These are phyloP conservation scores for Chaitophorus viminalis DNA, from an alignment of 2,888 invertebrate species.

Conservation along the genomic window DNA sequence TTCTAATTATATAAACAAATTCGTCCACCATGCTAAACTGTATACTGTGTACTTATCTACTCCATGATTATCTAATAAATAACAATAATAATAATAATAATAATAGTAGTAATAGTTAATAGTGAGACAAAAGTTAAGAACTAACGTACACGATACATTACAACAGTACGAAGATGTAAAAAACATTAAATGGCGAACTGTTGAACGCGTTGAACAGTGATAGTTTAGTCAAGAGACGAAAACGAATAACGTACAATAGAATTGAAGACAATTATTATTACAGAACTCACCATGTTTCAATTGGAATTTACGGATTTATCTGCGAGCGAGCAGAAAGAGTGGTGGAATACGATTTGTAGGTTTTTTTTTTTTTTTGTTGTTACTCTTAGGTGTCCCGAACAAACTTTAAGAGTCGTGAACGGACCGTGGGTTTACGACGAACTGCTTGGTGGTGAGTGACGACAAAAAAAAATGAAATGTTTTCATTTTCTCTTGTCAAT, in stretches of 20 bases:
- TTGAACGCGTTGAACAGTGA: neutral
- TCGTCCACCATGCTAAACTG: neutral
- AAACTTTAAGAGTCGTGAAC: neutral
- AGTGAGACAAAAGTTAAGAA: neutral
- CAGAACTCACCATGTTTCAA: constrained; percentile 33
- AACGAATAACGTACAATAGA: neutral
- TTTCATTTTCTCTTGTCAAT: constrained; percentile 15
- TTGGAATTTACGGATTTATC: constrained; percentile 22
- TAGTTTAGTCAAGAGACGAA: neutral
- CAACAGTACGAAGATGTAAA: neutral
- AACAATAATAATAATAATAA: neutral
- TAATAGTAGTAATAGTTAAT: neutral
- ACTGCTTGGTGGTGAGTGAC: neutral
- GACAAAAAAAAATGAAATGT: constrained; percentile 19
- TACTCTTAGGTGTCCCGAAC: neutral
- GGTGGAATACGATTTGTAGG: neutral
- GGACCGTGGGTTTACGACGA: neutral
- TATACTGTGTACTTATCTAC: neutral
- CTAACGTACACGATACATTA: neutral
- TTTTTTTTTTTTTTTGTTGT: neutral
- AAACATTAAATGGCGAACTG: neutral
- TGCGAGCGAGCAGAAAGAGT: neutral
- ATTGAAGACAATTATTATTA: neutral
- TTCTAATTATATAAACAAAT: constrained; percentile 22
- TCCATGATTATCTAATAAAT: neutral